Evolutionary conservation across 2,113 vertebrate genomes (phyloP).

Genomic region (Platichthys flesus): DNA sequence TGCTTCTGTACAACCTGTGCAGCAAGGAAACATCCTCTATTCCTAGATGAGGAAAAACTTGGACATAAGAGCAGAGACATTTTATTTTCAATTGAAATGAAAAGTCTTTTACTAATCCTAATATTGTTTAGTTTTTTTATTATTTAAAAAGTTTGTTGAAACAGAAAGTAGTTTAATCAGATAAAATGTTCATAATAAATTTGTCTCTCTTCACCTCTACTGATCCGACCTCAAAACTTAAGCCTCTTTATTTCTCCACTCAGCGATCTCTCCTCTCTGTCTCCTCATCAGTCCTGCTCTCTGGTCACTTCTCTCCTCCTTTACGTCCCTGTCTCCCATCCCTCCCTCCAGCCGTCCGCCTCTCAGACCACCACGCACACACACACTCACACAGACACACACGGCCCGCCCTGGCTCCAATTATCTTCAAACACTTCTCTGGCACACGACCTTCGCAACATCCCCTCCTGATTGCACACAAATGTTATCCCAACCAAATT

Average conservation of each 20-base stretch:
- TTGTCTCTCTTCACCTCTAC: too few relatives aligned
- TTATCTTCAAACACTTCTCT: constrained; percentile 85
- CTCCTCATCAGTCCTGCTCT: constrained; percentile 15
- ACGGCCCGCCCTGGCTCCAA: constrained; percentile 77
- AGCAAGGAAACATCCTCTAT: not conserved
- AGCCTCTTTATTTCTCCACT: constrained; percentile 5
- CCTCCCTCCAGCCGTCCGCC: constrained; percentile 67
- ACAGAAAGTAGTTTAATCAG: too few relatives aligned
- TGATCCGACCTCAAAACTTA: too few relatives aligned
- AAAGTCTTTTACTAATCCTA: not conserved
- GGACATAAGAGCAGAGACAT: too few relatives aligned
- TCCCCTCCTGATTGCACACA: constrained; percentile 84
- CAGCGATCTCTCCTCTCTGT: not conserved
- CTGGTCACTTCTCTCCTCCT: constrained; percentile 68
- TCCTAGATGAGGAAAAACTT: not conserved
- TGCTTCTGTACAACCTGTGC: not conserved
- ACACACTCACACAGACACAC: constrained; percentile 45
- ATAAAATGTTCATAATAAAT: too few relatives aligned
- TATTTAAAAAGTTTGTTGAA: not conserved
- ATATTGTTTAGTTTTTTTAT: not conserved
- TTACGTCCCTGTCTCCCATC: constrained; percentile 68
- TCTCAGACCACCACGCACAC: constrained; percentile 49
- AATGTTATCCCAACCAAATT: constrained; percentile 85
- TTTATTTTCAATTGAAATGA: not conserved
- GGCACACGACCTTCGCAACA: constrained; percentile 82